Evolutionary conservation across 2,888 invertebrate species (phyloP).

Genomic region (Junonia oenone): DNA sequence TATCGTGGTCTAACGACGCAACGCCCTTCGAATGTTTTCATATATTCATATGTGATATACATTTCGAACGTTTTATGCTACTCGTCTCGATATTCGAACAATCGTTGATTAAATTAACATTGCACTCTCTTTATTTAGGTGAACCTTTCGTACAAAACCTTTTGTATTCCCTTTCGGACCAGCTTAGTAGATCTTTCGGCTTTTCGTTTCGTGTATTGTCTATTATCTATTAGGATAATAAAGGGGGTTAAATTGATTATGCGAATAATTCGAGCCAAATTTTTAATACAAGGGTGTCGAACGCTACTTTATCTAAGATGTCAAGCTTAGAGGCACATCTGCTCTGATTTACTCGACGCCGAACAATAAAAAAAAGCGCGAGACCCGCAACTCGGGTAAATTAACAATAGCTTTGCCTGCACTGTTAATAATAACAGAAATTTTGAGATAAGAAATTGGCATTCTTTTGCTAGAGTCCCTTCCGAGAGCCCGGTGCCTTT

Average conservation of each 20-base stretch:
- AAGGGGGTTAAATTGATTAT: constrained; percentile 53
- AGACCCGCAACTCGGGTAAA: constrained; percentile 51
- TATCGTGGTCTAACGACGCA: constrained; percentile 23
- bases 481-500: constrained; percentile 70
- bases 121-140: constrained; percentile 1
- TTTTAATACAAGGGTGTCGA: constrained; percentile 44
- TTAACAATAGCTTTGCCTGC: constrained; percentile 61
- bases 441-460: constrained; percentile 74
- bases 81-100: constrained; percentile 2
- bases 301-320: constrained; percentile 46
- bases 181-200: constrained; percentile 13
- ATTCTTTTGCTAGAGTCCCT: constrained; percentile 74
- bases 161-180: constrained; percentile 2
- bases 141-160: not conserved
- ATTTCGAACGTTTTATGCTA: constrained; percentile 4
- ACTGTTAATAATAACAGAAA: constrained; percentile 69
- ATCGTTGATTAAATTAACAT: constrained; percentile 12
- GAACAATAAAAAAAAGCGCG: constrained; percentile 46
- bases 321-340: constrained; percentile 59
- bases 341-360: constrained; percentile 59
- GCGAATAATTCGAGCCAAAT: constrained; percentile 45
- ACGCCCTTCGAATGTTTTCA: constrained; percentile 20
- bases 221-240: constrained; percentile 33
- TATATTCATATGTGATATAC: not conserved
- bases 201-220: constrained; percentile 46